phyloP scores from a whole-genome alignment of 2,113 vertebrate genomes.

The Otocyon megalotis region DNA sequence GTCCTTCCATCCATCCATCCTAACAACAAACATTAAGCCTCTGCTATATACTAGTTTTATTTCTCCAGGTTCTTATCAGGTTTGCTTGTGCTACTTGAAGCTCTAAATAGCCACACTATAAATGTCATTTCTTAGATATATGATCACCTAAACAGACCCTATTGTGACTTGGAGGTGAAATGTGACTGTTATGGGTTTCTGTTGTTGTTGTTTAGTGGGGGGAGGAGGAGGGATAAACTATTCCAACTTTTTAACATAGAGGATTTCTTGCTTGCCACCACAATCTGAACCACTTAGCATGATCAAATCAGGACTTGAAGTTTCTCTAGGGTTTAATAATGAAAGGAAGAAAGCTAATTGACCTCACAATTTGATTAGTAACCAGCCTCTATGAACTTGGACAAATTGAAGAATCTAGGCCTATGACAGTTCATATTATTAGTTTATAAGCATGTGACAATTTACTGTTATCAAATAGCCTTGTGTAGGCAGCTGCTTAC shows the following conservation, averaged over 20 bases:
- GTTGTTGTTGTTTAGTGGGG: neutral
- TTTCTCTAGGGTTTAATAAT: slow-evolving; percentile 35
- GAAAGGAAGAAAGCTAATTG: neutral
- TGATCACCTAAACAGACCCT: neutral
- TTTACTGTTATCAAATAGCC: neutral
- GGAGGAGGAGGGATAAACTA: neutral
- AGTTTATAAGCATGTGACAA: neutral
- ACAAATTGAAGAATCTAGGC: neutral
- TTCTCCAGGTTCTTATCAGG: neutral
- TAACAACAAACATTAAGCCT: neutral
- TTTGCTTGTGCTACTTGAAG: neutral
- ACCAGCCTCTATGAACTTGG: neutral
- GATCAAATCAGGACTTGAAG: neutral
- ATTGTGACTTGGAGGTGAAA: slow-evolving; percentile 22
- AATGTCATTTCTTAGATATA: neutral
- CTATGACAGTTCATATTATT: neutral
- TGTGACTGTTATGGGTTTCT: neutral
- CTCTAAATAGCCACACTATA: neutral
- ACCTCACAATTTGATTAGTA: neutral
- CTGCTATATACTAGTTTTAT: neutral
- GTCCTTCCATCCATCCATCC: neutral
- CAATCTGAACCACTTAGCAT: neutral
- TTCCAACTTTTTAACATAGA: neutral
- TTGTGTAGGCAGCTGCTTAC: neutral
- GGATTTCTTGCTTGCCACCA: neutral